phyloP scores from a whole-genome alignment of 2,113 vertebrate genomes.

The Salvator merianae region DNA sequence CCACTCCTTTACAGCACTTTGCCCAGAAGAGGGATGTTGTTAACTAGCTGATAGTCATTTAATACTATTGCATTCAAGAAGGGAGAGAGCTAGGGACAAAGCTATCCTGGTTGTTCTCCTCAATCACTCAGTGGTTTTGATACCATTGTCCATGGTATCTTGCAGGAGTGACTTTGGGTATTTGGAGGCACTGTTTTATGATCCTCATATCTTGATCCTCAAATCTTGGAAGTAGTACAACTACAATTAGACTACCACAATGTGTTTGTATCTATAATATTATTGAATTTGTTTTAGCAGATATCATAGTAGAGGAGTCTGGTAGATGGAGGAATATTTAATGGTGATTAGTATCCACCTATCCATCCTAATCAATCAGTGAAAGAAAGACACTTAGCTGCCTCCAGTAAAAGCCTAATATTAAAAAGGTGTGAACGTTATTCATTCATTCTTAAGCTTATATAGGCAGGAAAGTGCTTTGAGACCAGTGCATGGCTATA shows the following conservation, averaged over 20 bases:
- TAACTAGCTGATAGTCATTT: too few relatives aligned
- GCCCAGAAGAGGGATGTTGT: too few relatives aligned
- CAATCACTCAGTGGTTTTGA: too few relatives aligned
- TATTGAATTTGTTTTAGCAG: not conserved
- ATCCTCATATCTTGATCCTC: too few relatives aligned
- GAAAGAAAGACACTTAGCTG: slow-evolving; percentile 4
- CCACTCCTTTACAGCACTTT: too few relatives aligned
- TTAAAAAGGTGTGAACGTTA: not conserved
- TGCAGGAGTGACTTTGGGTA: too few relatives aligned
- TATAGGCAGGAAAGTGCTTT: not conserved
- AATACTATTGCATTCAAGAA: too few relatives aligned
- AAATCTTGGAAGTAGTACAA: not conserved
- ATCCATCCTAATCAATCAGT: not conserved
- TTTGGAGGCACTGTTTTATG: too few relatives aligned
- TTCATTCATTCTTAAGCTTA: not conserved
- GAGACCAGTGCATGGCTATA: not conserved
- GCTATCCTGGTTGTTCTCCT: too few relatives aligned
- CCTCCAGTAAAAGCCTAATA: not conserved
- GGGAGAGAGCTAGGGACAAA: too few relatives aligned
- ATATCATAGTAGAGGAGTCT: not conserved
- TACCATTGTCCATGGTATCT: too few relatives aligned
- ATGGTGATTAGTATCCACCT: not conserved
- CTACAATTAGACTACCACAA: slow-evolving; percentile 5
- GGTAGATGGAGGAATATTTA: slow-evolving; percentile 10
- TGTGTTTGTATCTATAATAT: slow-evolving; percentile 3